Evolutionary conservation across 2,797 vertebrate genomes (phyloP).

Genomic region (Enteromius fasciolatus): DNA sequence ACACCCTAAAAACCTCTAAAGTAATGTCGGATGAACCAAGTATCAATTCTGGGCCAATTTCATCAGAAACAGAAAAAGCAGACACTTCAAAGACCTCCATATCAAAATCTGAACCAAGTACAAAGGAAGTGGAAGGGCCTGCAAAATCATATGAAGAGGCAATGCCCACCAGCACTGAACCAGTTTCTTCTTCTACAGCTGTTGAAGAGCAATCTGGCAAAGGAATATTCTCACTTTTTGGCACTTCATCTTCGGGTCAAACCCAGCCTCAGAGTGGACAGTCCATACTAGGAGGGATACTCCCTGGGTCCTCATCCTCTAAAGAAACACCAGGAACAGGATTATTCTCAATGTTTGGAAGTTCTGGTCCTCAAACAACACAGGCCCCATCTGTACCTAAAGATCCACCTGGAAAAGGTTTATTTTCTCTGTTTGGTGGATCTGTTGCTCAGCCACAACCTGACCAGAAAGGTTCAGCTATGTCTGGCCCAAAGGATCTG

Average conservation of each 20-base stretch:
- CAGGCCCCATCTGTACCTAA: constrained; percentile 57
- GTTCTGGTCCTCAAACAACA: constrained; percentile 66
- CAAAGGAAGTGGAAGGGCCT: constrained; percentile 25
- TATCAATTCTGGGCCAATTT: constrained; percentile 38
- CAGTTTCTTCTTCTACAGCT: constrained; percentile 52
- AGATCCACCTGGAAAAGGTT: constrained; percentile 71
- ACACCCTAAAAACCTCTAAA: not conserved
- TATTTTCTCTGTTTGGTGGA: constrained; percentile 77
- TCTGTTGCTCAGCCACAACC: constrained; percentile 65
- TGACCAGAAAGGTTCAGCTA: constrained; percentile 27
- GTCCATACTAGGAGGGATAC: constrained; percentile 76
- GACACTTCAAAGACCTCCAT: constrained; percentile 34
- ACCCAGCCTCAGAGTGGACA: constrained; percentile 65
- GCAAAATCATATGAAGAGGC: constrained; percentile 54
- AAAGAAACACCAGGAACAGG: constrained; percentile 76
- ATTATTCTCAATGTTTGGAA: constrained; percentile 88
- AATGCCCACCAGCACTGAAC: not conserved
- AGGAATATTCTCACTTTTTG: constrained; percentile 74
- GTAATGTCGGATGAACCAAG: not conserved
- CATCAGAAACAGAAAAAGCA: constrained; percentile 33
- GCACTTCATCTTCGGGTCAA: constrained; percentile 63
- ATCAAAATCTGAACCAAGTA: constrained; percentile 26
- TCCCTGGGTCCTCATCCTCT: constrained; percentile 72
- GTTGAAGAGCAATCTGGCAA: constrained; percentile 69
- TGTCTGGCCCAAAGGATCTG: constrained; percentile 1